Conservation (phyloP, 1,140 invertebrate species). For the Drosophila aff. region DNA sequence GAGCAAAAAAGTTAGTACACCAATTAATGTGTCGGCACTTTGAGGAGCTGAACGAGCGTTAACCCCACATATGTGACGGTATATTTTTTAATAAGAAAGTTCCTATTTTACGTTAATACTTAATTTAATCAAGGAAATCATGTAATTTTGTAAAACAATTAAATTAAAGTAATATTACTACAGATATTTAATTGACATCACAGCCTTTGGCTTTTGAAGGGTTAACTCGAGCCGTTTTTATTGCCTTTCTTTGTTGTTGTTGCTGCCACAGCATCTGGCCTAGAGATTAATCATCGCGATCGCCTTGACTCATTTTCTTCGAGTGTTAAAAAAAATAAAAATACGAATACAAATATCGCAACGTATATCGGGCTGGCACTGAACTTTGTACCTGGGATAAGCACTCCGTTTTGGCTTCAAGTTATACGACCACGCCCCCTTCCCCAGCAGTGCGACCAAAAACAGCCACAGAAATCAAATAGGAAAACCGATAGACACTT, state of each 20-base stretch:
- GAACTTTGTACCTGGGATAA: slow-evolving; percentile 29
- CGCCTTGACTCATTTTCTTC: slow-evolving; percentile 36
- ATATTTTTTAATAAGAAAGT: background rate
- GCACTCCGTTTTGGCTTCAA: slow-evolving; percentile 1
- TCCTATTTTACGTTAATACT: background rate
- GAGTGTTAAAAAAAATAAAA: slow-evolving; percentile 4
- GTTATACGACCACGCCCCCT: slow-evolving; percentile 30
- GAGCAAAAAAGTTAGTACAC: slow-evolving; percentile 58
- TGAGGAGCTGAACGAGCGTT: slow-evolving; percentile 5
- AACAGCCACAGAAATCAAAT: slow-evolving; percentile 63
- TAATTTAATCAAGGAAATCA: background rate
- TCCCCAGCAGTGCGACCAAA: slow-evolving; percentile 19
- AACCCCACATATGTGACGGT: background rate
- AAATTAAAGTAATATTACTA: background rate
- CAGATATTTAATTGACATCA: background rate
- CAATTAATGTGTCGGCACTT: slow-evolving; percentile 63
- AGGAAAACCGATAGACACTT: slow-evolving; percentile 63
- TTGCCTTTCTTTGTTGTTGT: slow-evolving; percentile 1
- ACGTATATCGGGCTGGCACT: slow-evolving; percentile 4
- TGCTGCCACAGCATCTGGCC: slow-evolving; percentile 36
- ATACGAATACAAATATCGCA: slow-evolving; percentile 6
- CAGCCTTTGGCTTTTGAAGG: background rate
- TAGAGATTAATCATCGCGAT: slow-evolving; percentile 48
- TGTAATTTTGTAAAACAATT: background rate
- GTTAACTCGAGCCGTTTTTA: background rate